phyloP scores from a whole-genome alignment of 2,113 vertebrate genomes.

The Callocephalon fimbriatum region DNA sequence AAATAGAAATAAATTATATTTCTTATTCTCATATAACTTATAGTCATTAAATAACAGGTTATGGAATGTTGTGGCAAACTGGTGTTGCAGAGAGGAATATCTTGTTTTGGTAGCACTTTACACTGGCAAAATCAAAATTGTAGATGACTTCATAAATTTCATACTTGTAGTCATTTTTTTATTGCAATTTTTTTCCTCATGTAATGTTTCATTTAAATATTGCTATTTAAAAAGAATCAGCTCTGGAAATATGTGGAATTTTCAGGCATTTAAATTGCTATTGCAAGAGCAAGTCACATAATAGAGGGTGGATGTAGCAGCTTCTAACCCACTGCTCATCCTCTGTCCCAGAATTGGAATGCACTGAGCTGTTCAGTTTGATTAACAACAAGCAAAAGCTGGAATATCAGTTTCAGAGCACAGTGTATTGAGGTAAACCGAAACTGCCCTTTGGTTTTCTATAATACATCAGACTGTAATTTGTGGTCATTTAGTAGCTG shows the following conservation, averaged over 20 bases:
- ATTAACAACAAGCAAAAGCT: not conserved
- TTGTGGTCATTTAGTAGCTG: not conserved
- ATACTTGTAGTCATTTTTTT: not conserved
- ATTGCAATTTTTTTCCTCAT: not conserved
- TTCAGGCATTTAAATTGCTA: not conserved
- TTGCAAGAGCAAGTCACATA: accelerated
- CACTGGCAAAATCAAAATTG: not conserved
- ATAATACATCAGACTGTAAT: not conserved
- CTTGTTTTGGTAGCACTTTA: not conserved
- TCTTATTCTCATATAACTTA: not conserved
- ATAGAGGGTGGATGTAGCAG: accelerated
- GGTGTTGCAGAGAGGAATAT: not conserved
- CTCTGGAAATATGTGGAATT: not conserved
- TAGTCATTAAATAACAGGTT: not conserved
- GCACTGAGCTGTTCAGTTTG: not conserved
- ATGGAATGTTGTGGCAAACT: not conserved
- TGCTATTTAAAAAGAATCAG: not conserved
- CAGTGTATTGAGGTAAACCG: not conserved
- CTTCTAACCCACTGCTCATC: not conserved
- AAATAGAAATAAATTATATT: not conserved
- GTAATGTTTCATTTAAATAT: not conserved
- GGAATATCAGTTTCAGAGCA: not conserved
- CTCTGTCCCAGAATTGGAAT: not conserved
- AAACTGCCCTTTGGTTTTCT: not conserved
- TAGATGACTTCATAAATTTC: not conserved